Percentiles rank a stretch among this genome's conserved stretches.
phyloP scores from a whole-genome alignment of 2,888 invertebrate genomes.

The Dugesia japonica region DNA sequence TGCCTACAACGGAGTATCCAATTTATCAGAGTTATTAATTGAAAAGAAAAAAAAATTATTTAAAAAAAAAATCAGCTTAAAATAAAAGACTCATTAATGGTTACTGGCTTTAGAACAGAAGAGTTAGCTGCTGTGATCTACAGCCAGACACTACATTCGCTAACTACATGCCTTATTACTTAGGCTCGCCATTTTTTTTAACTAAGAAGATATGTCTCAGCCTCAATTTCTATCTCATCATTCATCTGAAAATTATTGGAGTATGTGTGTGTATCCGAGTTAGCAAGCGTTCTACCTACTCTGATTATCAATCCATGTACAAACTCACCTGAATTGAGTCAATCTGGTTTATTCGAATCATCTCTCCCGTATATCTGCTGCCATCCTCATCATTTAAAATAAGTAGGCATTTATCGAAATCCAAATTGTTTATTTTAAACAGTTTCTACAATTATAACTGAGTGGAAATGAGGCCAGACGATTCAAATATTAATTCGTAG shows the following conservation, averaged over 20 bases:
- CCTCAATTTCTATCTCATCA: slow-evolving; percentile 1
- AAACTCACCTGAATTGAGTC: slow-evolving; percentile 7
- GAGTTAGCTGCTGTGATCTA: slow-evolving; percentile 13
- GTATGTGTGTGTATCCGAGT: background rate
- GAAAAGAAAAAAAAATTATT: background rate
- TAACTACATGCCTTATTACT: slow-evolving; percentile 11
- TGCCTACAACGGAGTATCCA: slow-evolving; percentile 10
- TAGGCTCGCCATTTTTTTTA: background rate
- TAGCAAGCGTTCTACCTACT: background rate
- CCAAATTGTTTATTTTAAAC: slow-evolving; percentile 10
- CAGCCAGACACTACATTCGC: slow-evolving; percentile 10
- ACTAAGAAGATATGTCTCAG: slow-evolving; percentile 3
- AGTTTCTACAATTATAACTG: background rate
- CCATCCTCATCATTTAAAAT: slow-evolving; percentile 11
- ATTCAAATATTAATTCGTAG: slow-evolving; percentile 13
- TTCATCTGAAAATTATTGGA: background rate
- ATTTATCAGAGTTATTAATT: slow-evolving; percentile 13
- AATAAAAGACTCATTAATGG: slow-evolving; percentile 20
- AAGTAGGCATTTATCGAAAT: slow-evolving; percentile 20
- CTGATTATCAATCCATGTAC: slow-evolving; percentile 20
- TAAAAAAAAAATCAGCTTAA: slow-evolving; percentile 14
- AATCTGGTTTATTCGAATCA: slow-evolving; percentile 1
- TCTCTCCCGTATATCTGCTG: slow-evolving; percentile 2
- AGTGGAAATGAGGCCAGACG: slow-evolving; percentile 20
- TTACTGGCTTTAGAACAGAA: background rate